Evolutionary conservation across 2,797 vertebrate genomes (phyloP).

Genomic region (Danio tinwini): DNA sequence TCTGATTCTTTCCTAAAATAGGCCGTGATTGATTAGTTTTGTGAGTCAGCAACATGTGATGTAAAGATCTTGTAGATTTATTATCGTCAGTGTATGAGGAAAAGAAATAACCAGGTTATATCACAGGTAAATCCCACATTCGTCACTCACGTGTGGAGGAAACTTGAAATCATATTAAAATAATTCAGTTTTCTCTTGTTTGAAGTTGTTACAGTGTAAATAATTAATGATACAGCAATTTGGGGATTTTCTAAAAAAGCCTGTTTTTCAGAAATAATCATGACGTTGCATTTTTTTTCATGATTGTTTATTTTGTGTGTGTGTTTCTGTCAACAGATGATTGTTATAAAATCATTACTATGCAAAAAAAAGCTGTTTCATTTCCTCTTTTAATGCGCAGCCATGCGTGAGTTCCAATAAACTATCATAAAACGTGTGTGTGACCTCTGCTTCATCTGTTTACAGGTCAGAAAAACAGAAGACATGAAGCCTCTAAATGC

Average conservation of each 20-base stretch:
- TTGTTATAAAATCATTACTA: neutral
- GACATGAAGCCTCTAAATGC: neutral
- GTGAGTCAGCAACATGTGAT: neutral
- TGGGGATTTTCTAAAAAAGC: neutral
- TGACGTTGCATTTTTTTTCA: neutral
- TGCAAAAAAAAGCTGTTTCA: neutral
- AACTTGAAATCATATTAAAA: too few relatives aligned
- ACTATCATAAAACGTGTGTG: neutral
- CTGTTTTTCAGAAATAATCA: neutral
- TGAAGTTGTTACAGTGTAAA: neutral
- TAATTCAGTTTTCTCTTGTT: too few relatives aligned
- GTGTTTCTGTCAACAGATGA: neutral
- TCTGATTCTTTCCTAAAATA: too few relatives aligned
- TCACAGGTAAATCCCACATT: neutral
- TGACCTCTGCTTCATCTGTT: neutral
- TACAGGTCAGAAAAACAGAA: conserved; percentile 12
- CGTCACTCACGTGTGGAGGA: neutral
- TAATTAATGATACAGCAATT: too few relatives aligned
- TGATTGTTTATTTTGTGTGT: too few relatives aligned
- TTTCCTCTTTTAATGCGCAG: neutral
- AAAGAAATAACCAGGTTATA: neutral
- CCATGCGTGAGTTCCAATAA: neutral
- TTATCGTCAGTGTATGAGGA: neutral
- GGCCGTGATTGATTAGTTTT: neutral
- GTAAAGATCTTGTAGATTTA: too few relatives aligned